phyloP scores from a whole-genome alignment of 2,797 vertebrate species.

The Phataginus tricuspis region DNA sequence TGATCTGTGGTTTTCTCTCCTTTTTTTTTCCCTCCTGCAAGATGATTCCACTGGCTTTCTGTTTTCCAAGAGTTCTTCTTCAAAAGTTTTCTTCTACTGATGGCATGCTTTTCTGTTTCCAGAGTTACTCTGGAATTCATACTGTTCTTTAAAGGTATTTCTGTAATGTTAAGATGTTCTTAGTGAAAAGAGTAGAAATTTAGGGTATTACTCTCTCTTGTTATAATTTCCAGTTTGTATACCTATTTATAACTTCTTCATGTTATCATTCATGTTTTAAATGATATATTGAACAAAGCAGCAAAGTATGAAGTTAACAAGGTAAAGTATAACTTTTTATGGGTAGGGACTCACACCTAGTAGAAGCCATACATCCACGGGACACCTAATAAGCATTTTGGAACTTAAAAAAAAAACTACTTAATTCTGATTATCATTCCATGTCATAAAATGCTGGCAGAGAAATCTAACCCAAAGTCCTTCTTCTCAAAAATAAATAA shows the following conservation, averaged over 20 bases:
- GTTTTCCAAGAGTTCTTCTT: background rate
- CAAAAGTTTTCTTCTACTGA: background rate
- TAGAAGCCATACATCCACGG: background rate
- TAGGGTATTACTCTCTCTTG: background rate
- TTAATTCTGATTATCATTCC: background rate
- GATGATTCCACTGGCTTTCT: background rate
- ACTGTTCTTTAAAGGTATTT: background rate
- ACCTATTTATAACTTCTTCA: background rate
- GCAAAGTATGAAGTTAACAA: background rate
- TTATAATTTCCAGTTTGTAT: background rate
- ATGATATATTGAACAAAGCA: background rate
- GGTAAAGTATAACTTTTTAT: background rate
- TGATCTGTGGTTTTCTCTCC: background rate
- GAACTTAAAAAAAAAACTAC: background rate
- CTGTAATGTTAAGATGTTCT: background rate
- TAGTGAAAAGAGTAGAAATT: background rate
- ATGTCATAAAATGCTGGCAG: background rate
- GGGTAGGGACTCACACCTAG: background rate
- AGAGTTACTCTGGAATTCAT: background rate
- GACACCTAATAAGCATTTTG: background rate
- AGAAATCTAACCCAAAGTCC: background rate
- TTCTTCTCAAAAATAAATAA: background rate
- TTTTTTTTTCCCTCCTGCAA: background rate
- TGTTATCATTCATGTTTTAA: background rate
- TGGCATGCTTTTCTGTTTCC: background rate